Evolutionary conservation across 92 coral and sea anemone species (phyloP), one percentile per base, ranked within the genome.

Genomic region (Epizoanthus scotinus): DNA sequence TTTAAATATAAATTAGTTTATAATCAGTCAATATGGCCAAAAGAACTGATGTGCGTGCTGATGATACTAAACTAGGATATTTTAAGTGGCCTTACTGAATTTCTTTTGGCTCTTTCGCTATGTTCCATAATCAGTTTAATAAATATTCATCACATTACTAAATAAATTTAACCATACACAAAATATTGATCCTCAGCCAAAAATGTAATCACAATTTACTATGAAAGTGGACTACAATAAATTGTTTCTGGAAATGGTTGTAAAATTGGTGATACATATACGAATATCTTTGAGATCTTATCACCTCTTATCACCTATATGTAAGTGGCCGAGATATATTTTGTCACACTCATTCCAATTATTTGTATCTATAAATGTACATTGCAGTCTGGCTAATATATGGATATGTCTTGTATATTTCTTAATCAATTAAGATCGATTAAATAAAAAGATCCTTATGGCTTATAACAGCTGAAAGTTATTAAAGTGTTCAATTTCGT

Each of bases 341-440:
- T 64, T n/a, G 40, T 20, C 69, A 12, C 52, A 8, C 10, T 44
- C 15, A 12, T 44, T 15, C 15, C 28, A 64, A 64, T 29, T 20
- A 29, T 17, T 38, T 13, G 70, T 29, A 26, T n/a, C 0, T 50
- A 5, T 27, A 5, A 1, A 17, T 26, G 31, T 9, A 10, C 56
- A 71, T 26, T 13, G 14, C 27, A 53, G 24, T 70, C 77, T 50
- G 52, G 26, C 29, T 27, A 71, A 52, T 14, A 24, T 34, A 56
- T 74, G 36, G 67, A 34, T 9, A 12, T 47, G 79, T 6, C 70
- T 64, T 29, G 70, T 64, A n/a, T 38, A 2, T 31, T 74, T 74
- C 67, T 52, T 29, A 74, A 74, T 74, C 67, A 58, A 74, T 74
- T 74, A 27, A 57, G 67, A 27, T 13, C 61, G 79, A 58, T 55